Base-by-base conservation (phyloP, 1,140 invertebrate species). In the Rhyzopertha dominica region DNA sequence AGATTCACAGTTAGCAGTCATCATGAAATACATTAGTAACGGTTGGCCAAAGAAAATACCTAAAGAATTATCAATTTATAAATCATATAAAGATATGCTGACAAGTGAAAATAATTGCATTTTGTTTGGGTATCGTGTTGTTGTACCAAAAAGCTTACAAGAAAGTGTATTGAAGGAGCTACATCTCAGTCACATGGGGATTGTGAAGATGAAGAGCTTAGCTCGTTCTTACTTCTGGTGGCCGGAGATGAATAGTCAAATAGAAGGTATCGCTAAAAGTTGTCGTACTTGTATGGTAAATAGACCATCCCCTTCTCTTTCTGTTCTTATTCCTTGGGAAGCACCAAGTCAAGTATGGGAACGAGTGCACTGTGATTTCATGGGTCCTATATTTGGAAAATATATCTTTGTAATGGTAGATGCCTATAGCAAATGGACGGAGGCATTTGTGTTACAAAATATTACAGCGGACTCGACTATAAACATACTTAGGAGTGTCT, bases 211-310 rank as follows among this genome's bases (percentile, higher is more conserved):
- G 54, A 74, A 74, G 45, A 19, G 36, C 4, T 26, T 65, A 4
- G 65, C 71, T 4, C 43, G 72, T 0, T 55, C 42, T 2, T 66
- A 67, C 37, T 51, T 70, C 1, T 76, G 62, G 59, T 76, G 71
- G 72, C 63, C 63, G 19, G 54, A 59, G 5, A 58, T 76, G 1
- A 66, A 73, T 48, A 36, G 40, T 12, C 25, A 49, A n/a, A 53
- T 53, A 13, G 26, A 44, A 32, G 20, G 29, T 19, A 29, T 30
- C 5, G 17, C 25, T 17, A 40, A 41, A 37, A 35, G 32, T 28
- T 51, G 47, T 35, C 5, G 24, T 19, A 10, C 12, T 19, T 72
- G 70, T 42, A 32, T 47, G 16, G 10, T 18, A 35, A 43, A 10
- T 12, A 13, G 56, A 3, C 38, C 42, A 8, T 61, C 59, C 31